A percentile compares a stretch with the other conserved stretches of the same genome.
Evolutionary conservation across 2,888 invertebrate species (phyloP).

Genomic region (Stenichneumon culpator): DNA sequence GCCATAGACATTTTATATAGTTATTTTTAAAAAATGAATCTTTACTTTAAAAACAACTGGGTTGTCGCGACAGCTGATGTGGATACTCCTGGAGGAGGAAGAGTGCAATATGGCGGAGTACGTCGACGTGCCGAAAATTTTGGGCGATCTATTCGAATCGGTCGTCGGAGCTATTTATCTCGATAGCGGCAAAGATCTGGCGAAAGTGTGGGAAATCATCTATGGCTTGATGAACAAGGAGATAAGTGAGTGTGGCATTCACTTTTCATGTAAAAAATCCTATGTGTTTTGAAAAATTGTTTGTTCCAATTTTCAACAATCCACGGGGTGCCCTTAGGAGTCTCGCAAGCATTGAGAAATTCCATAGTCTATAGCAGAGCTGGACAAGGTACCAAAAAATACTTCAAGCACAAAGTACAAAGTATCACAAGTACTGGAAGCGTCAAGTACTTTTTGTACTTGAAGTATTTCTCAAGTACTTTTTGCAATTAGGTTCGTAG

Average conservation of each 20-base stretch:
- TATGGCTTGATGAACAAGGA: constrained; percentile 95
- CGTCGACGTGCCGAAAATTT: constrained; percentile 95
- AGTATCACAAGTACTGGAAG: too few relatives aligned
- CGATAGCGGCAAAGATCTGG: constrained; percentile 92
- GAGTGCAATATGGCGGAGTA: constrained; percentile 90
- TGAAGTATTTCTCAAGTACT: too few relatives aligned
- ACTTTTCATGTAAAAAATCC: too few relatives aligned
- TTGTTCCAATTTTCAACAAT: too few relatives aligned
- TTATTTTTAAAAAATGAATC: constrained; percentile 2
- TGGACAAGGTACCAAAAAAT: too few relatives aligned
- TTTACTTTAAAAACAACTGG: neutral
- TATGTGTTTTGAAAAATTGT: too few relatives aligned
- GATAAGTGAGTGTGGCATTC: constrained; percentile 86
- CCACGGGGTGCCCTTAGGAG: too few relatives aligned
- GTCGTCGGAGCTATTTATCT: constrained; percentile 93
- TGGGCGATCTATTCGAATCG: constrained; percentile 98
- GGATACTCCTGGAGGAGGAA: constrained; percentile 88
- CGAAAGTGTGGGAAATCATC: constrained; percentile 92
- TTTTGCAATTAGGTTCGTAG: too few relatives aligned
- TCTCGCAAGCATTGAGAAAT: too few relatives aligned
- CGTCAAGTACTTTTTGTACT: too few relatives aligned
- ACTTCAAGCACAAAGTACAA: too few relatives aligned
- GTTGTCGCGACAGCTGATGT: constrained; percentile 84
- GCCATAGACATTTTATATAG: constrained; percentile 25
- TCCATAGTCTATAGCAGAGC: too few relatives aligned